Evolutionary conservation across 2,888 invertebrate genomes (phyloP), one percentile per base, ranked within the genome.

Genomic region (Morpho deidamia): DNA sequence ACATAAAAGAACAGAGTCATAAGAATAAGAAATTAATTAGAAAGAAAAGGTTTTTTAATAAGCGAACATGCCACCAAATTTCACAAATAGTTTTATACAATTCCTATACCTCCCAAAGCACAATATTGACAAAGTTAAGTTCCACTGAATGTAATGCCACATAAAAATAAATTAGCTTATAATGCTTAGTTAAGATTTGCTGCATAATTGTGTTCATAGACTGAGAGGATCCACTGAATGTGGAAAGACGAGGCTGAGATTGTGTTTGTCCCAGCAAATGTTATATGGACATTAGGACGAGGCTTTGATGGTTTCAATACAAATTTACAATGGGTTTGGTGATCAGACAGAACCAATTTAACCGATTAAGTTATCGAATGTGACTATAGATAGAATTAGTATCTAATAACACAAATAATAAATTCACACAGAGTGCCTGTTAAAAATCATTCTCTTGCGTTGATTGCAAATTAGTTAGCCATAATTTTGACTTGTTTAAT

Each of bases 381-480:
- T 51, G 44, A 47, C 72, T 71, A 66, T 81, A 81, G 77, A 69
- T 63, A 62, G 73, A 71, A 62, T 69, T 81, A 75, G 78, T 74
- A 63, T 39, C 39, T 32, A 75, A 84, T 79, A 81, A 74, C 67
- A 79, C 70, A 71, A 74, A 72, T 66, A 41, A 72, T 64, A 76
- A 81, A 83, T 81, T 86, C 85, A 87, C 88, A 77, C 88, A 82
- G 87, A 88, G 89, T 89, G 89, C 89, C 89, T 89, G 85, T 76
- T 76, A 72, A 71, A 65, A 72, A 79, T 78, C 78, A 78, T 79
- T 81, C 76, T 84, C 82, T 82, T 83, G 78, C 69, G 72, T 75
- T 74, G 70, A 73, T 71, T 75, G 76, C 78, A 76, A 78, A 69
- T 66, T 64, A 65, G 77, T 81, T 86, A 86, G 88, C 85, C 87